These are phyloP conservation scores for Kryptolebias ocellatus DNA, from an alignment of 2,797 vertebrate genomes.

Conservation along the genomic window DNA sequence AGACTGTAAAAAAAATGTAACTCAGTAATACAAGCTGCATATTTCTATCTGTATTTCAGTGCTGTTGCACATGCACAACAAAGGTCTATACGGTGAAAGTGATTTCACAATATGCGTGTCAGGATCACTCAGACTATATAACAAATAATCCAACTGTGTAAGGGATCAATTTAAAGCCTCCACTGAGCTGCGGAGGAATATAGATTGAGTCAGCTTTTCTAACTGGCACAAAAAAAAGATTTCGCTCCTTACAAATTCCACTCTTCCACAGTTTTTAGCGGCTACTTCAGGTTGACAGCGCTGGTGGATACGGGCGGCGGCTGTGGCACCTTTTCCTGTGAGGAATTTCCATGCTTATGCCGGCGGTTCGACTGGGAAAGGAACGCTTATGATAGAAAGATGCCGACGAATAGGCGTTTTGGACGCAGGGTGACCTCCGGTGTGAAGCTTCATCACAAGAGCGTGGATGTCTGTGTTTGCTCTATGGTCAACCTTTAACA, in stretches of 20 bases:
- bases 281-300: slow-evolving; percentile 42
- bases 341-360: slow-evolving; percentile 39
- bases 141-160: slow-evolving; percentile 62
- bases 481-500: no score
- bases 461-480: background rate
- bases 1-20: no score
- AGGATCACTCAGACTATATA: slow-evolving; percentile 40
- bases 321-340: slow-evolving; percentile 20
- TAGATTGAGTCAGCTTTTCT: slow-evolving; percentile 65
- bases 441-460: background rate
- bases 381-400: slow-evolving; percentile 21
- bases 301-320: slow-evolving; percentile 39
- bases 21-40: no score
- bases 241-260: slow-evolving; percentile 39
- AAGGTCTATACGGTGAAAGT: slow-evolving; percentile 12
- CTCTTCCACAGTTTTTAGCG: slow-evolving; percentile 32
- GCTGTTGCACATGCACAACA: slow-evolving; percentile 3
- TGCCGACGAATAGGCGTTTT: background rate
- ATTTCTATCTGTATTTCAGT: slow-evolving; percentile 2
- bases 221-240: slow-evolving; percentile 42
- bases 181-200: slow-evolving; percentile 56
- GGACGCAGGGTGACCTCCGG: background rate
- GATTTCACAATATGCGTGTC: slow-evolving; percentile 40
- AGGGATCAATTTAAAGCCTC: slow-evolving; percentile 60
- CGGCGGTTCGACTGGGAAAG: slow-evolving; percentile 9